Percentiles rank a stretch among this genome's conserved stretches.
phyloP scores from a whole-genome alignment of 1,140 invertebrate genomes.

The Ostrea denselamellosa region DNA sequence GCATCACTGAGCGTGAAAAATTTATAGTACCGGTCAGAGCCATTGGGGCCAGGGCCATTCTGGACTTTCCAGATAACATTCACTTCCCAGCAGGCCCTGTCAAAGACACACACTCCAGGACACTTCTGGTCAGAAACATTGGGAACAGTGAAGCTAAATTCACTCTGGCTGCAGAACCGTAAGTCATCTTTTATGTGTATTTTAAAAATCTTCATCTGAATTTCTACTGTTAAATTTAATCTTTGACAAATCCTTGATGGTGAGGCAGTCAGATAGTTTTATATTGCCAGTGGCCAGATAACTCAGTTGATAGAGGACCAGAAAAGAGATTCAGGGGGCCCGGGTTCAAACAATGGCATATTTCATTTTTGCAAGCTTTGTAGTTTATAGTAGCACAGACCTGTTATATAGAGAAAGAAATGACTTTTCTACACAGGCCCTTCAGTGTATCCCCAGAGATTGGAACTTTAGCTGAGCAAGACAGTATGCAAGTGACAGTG shows the following conservation, averaged over 20 bases:
- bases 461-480: slow-evolving; percentile 75
- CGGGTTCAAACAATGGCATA: no score
- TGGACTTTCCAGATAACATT: slow-evolving; percentile 79
- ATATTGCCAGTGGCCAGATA: no score
- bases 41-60: slow-evolving; percentile 77
- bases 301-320: no score
- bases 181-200: slow-evolving; percentile 53
- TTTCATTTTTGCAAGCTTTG: no score
- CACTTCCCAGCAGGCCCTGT: slow-evolving; percentile 76
- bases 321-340: no score
- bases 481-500: slow-evolving; percentile 78
- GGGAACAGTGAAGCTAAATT: slow-evolving; percentile 79
- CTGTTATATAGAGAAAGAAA: not conserved
- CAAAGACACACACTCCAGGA: slow-evolving; percentile 75
- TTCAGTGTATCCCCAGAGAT: slow-evolving; percentile 76
- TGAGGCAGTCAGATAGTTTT: no score
- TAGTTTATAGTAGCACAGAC: no score
- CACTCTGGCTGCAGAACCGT: slow-evolving; percentile 73
- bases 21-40: slow-evolving; percentile 78
- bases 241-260: no score
- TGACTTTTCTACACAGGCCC: slow-evolving; percentile 72
- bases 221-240: no score
- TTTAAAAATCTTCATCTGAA: not conserved
- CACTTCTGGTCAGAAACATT: slow-evolving; percentile 78
- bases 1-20: slow-evolving; percentile 78